Evolutionary conservation across 1,140 invertebrate species (phyloP), one percentile per base, ranked within the genome.

Genomic region (Drosophila nikananu): DNA sequence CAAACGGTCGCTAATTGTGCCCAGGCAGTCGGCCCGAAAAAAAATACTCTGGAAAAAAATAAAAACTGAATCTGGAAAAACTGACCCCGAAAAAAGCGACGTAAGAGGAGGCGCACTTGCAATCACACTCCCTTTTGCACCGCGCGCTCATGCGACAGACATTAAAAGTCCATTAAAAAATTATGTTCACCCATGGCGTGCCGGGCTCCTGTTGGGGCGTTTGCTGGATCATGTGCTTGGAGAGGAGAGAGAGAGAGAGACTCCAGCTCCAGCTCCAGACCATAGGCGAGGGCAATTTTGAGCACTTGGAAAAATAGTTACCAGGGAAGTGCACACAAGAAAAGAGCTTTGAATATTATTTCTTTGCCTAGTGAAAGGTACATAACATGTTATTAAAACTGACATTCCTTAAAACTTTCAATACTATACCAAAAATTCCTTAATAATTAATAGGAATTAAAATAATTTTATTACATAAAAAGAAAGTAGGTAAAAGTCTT

Each of bases 131-230:
- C 41, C 64, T 21, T 30, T 21, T 13, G 5, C 51, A 59, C 59
- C 21, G 62, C 46, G 57, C 71, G 61, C 75, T 72, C 84, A 81
- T 58, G 84, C 77, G 81, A 83, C 77, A 83, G 83, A 87, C 84
- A 87, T 87, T 87, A 87, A 87, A 87, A 87, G 84, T 87, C 84
- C 84, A 87, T 87, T 87, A 86, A 89, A 87, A 87, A 89, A 81
- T 90, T 73, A 86, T 87, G 81, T 86, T 86, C 65, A 58, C 68
- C 68, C 64, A 60, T 72, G 65, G 78, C 66, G 66, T 71, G 76
- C 42, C 41, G 54, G 41, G 66, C 81, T 82, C 64, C 83, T 79
- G 83, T 86, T 86, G 74, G 71, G 77, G 76, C 49, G 76, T 80
- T 76, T 74, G 21, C 52, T 55, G 32, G 65, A 70, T 30, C 57